Evolutionary conservation across 2,797 vertebrate species (phyloP).

Genomic region (Nasua narica): DNA sequence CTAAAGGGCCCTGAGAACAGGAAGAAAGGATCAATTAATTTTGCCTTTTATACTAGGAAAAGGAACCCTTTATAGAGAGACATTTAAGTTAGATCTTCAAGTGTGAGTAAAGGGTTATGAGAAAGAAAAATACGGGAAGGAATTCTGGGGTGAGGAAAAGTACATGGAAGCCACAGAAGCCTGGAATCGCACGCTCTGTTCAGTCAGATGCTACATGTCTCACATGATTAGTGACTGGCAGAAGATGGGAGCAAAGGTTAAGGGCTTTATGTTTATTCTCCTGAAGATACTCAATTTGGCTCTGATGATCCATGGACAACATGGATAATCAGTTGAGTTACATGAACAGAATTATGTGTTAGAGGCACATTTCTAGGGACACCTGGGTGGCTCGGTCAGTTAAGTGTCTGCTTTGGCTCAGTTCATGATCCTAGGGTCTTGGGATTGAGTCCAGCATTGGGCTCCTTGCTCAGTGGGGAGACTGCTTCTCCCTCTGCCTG

Average conservation of each 20-base stretch:
- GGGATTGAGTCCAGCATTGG: not conserved
- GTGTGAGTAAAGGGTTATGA: not conserved
- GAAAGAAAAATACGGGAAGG: not conserved
- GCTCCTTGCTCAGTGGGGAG: not conserved
- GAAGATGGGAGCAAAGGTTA: not conserved
- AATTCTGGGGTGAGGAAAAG: not conserved
- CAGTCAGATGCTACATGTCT: not conserved
- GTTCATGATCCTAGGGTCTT: not conserved
- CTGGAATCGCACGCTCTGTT: not conserved
- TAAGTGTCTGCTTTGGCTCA: not conserved
- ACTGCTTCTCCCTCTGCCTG: not conserved
- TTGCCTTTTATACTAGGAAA: conserved; percentile 17
- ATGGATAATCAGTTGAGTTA: not conserved
- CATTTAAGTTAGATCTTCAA: not conserved
- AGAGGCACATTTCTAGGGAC: not conserved
- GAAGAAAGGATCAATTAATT: not conserved
- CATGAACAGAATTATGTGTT: not conserved
- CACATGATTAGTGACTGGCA: not conserved
- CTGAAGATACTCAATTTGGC: not conserved
- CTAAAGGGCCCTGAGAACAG: not conserved
- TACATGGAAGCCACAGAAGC: not conserved
- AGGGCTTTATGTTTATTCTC: not conserved
- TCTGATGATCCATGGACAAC: not conserved
- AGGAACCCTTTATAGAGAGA: not conserved
- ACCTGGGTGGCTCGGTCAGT: not conserved